Percentiles rank a stretch among this genome's conserved stretches.
These are phyloP conservation scores for Danaus melanippus DNA, from an alignment of 1,140 invertebrate species.

Conservation along the genomic window DNA sequence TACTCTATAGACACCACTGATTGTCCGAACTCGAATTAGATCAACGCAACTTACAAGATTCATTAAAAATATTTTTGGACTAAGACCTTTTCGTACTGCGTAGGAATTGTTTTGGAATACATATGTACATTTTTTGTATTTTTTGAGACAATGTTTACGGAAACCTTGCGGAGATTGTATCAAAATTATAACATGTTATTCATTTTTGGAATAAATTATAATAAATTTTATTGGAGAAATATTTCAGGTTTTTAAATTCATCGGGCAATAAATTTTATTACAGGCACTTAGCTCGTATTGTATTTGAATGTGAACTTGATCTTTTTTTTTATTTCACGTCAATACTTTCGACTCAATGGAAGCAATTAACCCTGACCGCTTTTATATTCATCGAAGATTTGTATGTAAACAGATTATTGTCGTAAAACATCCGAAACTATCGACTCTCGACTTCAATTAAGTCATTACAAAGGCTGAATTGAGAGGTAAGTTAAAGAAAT, in stretches of 20 bases:
- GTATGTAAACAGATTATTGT: constrained; percentile 26
- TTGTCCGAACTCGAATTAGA: too few species aligned
- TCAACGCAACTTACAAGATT: too few species aligned
- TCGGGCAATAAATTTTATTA: too few species aligned
- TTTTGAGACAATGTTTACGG: too few species aligned
- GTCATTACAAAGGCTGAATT: constrained; percentile 45
- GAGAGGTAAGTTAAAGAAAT: constrained; percentile 49
- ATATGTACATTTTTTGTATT: too few species aligned
- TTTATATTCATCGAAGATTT: constrained; percentile 27
- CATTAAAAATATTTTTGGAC: too few species aligned
- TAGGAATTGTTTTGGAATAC: too few species aligned
- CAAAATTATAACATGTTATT: too few species aligned
- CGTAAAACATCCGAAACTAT: constrained; percentile 41
- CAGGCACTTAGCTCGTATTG: constrained; percentile 13
- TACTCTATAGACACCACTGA: too few species aligned
- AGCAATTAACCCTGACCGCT: constrained; percentile 38
- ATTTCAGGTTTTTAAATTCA: too few species aligned
- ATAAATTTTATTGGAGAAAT: constrained; percentile 4
- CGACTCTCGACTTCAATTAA: constrained; percentile 44
- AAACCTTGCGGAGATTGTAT: too few species aligned
- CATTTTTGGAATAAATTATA: not conserved
- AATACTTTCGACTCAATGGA: constrained; percentile 22
- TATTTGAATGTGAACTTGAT: constrained; percentile 28
- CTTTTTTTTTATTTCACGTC: constrained; percentile 6
- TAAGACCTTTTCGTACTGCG: too few species aligned